Conservation (phyloP, 64 coral and sea anemone species). For the Trachythela sp. region DNA sequence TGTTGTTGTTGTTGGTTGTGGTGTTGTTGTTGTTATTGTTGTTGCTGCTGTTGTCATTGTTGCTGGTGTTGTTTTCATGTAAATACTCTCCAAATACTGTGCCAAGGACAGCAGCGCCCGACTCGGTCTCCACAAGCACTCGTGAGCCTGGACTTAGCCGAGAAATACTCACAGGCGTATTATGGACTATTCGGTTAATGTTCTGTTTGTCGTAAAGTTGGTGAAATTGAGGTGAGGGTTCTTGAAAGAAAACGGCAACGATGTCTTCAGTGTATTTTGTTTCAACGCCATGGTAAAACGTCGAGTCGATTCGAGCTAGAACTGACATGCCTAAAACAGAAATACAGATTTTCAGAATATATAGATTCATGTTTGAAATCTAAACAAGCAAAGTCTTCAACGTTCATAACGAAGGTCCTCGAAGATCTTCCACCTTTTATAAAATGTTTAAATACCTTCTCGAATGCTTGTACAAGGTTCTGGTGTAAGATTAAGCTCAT, state of each 20-base stretch:
- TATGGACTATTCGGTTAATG: neutral
- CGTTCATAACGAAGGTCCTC: neutral
- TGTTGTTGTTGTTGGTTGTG: too few species aligned
- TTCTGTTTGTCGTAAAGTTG: neutral
- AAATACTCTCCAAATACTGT: neutral
- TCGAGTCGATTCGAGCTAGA: neutral
- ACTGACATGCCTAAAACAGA: neutral
- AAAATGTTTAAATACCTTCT: neutral
- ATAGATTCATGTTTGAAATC: too few species aligned
- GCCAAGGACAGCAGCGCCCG: neutral
- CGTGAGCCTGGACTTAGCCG: neutral
- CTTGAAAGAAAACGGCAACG: neutral
- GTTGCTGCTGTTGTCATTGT: neutral
- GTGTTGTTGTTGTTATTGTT: neutral
- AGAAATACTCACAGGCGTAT: neutral
- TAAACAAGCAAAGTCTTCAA: neutral
- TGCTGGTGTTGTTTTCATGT: too few species aligned
- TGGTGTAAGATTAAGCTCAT: neutral
- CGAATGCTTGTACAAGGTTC: neutral
- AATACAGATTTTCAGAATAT: too few species aligned
- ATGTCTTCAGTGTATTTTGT: neutral
- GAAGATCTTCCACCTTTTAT: too few species aligned
- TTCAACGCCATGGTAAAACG: neutral
- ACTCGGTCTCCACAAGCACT: neutral
- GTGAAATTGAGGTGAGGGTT: neutral